Conservation (phyloP, 2,888 invertebrate species). For the Toxonevra muliebris region DNA sequence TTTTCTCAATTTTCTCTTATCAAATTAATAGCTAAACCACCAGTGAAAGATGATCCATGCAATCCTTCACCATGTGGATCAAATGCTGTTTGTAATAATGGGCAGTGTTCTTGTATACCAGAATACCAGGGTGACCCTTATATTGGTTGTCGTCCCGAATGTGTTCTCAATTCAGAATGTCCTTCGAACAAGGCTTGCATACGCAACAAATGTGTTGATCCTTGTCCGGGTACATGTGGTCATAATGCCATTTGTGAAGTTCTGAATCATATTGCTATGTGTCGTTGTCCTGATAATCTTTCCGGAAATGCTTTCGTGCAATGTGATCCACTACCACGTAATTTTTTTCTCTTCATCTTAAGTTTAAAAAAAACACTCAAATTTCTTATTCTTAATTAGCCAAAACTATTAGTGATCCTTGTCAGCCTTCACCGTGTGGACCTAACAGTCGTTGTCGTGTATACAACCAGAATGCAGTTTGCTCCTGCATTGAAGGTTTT, state of each 20-base stretch:
- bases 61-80: conserved; percentile 76
- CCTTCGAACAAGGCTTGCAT: conserved; percentile 74
- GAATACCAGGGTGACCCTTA: conserved; percentile 80
- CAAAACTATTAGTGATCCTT: conserved; percentile 69
- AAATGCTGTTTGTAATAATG: conserved; percentile 74
- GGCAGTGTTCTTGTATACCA: conserved; percentile 74
- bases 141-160: conserved; percentile 82
- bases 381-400: conserved; percentile 20
- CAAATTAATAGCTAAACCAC: conserved; percentile 39
- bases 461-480: conserved; percentile 70
- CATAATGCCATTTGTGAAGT: conserved; percentile 79
- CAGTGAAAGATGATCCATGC: conserved; percentile 66
- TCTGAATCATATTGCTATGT: conserved; percentile 80
- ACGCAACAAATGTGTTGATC: conserved; percentile 78
- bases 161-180: conserved; percentile 80
- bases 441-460: conserved; percentile 77
- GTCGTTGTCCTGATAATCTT: conserved; percentile 75
- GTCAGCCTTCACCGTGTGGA: conserved; percentile 78
- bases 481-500: conserved; percentile 78
- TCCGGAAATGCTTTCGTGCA: conserved; percentile 78
- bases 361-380: not conserved
- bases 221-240: conserved; percentile 83
- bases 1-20: not conserved
- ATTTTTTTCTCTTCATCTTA: conserved; percentile 19
- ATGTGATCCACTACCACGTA: conserved; percentile 63